Conservation (phyloP, 1,140 invertebrate species). For the Musca domestica region DNA sequence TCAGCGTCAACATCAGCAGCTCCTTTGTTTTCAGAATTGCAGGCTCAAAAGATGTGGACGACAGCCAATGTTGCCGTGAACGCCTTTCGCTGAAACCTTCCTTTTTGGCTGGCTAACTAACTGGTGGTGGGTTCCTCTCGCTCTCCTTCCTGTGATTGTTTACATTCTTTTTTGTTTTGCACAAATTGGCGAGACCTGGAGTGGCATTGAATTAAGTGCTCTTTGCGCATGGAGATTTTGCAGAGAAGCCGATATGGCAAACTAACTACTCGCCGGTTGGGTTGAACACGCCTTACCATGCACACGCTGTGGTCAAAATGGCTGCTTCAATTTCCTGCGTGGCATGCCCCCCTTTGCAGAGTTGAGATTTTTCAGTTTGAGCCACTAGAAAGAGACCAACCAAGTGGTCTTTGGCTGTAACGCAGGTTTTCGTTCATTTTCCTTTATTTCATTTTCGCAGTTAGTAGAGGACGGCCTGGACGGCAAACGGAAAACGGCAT, state of each 20-base stretch:
- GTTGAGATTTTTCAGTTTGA: slow-evolving; percentile 19
- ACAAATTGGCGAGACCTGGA: too few relatives aligned
- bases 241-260: neutral
- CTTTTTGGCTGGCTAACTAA: too few relatives aligned
- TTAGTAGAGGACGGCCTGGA: neutral
- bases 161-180: too few relatives aligned
- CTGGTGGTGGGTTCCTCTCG: too few relatives aligned
- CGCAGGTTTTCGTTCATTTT: slow-evolving; percentile 2
- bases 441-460: slow-evolving; percentile 4
- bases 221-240: slow-evolving; percentile 13
- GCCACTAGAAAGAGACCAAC: slow-evolving; percentile 3
- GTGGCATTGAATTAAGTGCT: too few relatives aligned
- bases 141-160: too few relatives aligned
- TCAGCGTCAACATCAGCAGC: neutral
- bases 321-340: neutral
- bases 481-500: neutral
- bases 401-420: neutral
- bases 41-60: neutral
- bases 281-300: slow-evolving; percentile 3
- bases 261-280: neutral
- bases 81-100: neutral
- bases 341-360: neutral
- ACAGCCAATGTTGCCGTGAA: slow-evolving; percentile 13
- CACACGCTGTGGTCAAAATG: slow-evolving; percentile 4
- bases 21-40: neutral